Base-by-base conservation (phyloP, 1,140 invertebrate species). In the Hestina assimilis region DNA sequence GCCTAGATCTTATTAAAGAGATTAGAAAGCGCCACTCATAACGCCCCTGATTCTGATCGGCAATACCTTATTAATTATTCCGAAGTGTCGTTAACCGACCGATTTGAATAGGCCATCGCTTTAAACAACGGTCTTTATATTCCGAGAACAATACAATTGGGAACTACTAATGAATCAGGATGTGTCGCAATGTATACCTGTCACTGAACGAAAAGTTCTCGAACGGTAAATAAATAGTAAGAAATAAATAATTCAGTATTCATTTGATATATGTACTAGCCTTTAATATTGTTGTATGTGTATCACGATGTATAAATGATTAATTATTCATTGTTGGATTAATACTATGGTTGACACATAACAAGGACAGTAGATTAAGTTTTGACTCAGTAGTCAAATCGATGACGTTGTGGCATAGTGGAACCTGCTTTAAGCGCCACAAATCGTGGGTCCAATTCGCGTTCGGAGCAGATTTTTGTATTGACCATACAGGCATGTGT, bases 141-240 rank as follows among this genome's bases (percentile, higher is more conserved):
- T 79, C 73, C 33, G 26, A 72, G 75, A 83, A 83, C 74, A 83
- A 80, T 80, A 79, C 77, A 79, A 80, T 79, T 75, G 73, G 75
- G 69, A 66, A 77, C 72, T 75, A 72, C 70, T 80, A 83, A 83
- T 83, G 73, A 83, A 66, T 73, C 62, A 65, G 65, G 50, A 60
- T 62, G 43, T 75, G 69, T 72, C 58, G 69, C 67, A 74, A 79
- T 59, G 53, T 50, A 40, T 63, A 69, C 72, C 48, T 68, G 67
- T 63, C 63, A 60, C 55, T 66, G 63, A 51, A 54, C 62, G 69
- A 52, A 58, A 61, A 50, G 55, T 58, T 33, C 33, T 31, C 35
- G 11, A 58, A 58, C 55, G 38, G 46, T 43, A 43, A 57, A 50
- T 38, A 9, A 38, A 28, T 38, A 15, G 28, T 48, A 31, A 12